phyloP scores from a whole-genome alignment of 1,140 invertebrate species.

The Drosophila albomicans region DNA sequence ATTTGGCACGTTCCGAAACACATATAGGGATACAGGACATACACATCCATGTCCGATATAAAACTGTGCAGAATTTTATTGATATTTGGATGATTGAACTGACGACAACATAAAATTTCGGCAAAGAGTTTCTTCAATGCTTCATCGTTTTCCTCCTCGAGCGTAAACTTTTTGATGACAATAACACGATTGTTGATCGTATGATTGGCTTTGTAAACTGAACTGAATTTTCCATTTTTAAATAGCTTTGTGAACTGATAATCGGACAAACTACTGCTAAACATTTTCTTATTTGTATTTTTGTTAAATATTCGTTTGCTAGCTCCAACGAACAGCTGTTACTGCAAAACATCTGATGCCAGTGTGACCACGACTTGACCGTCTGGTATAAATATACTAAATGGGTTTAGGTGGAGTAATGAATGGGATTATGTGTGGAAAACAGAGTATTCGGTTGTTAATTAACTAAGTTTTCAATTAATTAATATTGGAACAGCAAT shows the following conservation, averaged over 20 bases:
- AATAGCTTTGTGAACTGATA: slow-evolving; percentile 88
- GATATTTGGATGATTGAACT: slow-evolving; percentile 92
- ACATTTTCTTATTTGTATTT: slow-evolving; percentile 61
- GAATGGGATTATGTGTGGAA: too few relatives aligned
- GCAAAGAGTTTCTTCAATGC: slow-evolving; percentile 90
- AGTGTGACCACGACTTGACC: too few relatives aligned
- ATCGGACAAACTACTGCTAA: slow-evolving; percentile 83
- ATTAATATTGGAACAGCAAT: too few relatives aligned
- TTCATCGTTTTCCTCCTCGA: slow-evolving; percentile 88
- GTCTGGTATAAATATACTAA: too few relatives aligned
- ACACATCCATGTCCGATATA: slow-evolving; percentile 90
- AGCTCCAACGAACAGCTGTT: slow-evolving; percentile 7
- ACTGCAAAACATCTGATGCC: background rate
- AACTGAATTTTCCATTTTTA: slow-evolving; percentile 87
- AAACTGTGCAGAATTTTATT: slow-evolving; percentile 90
- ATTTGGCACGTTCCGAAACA: slow-evolving; percentile 92
- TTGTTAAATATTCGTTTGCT: background rate
- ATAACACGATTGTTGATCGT: slow-evolving; percentile 89
- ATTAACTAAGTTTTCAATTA: too few relatives aligned
- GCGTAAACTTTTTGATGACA: slow-evolving; percentile 90
- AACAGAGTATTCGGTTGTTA: too few relatives aligned
- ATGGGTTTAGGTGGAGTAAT: too few relatives aligned
- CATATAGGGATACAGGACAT: slow-evolving; percentile 92
- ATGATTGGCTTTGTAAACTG: slow-evolving; percentile 88
- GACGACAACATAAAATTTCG: slow-evolving; percentile 90